Base-by-base conservation (phyloP, 2,797 vertebrate genomes). In the Rhyacichthys aspro region DNA sequence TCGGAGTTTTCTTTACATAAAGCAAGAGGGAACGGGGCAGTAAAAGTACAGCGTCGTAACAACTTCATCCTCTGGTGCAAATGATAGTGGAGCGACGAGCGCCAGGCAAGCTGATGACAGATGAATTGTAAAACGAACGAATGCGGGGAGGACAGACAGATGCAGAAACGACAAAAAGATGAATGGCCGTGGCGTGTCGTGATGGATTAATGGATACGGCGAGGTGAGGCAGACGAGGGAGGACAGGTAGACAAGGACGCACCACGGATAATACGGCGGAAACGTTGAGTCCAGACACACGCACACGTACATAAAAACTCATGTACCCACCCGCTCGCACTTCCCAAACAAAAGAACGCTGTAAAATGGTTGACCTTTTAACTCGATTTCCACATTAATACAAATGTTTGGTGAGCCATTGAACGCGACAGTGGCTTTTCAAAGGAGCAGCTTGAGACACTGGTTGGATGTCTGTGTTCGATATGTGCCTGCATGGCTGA, bases 381-480 rank as follows among this genome's bases (percentile, higher is more conserved):
- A 66, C 67, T 83, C 37, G 68, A 81, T 82, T 81, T 82, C 68
- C 69, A 50, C 52, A 61, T 71, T 62, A 62, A 81, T 72, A 74
- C 56, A 56, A 65, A 65, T 55, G 78, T 73, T 60, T 0, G 52
- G 72, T 15, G 45, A 71, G 68, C 71, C 69, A 37, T 33, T 19
- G 72, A 65, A 10, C 56, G 65, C 78, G 54, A 72, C 72, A 71
- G 46, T 39, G 44, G 8, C 72, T 78, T 78, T 83, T 79, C 41
- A 86, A 34, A 73, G 75, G 36, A 83, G 80, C 84, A 83, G 86
- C 80, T 77, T 80, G 83, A 86, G 73, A 82, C 76, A 63, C 79
- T 76, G 61, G 78, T 48, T 59, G 82, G 80, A 82, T 8, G 80
- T 64, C 74, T 52, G 70, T 61, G 86, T 79, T 88, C 84, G 50